These are phyloP conservation scores for Selene dorsalis DNA, from an alignment of 2,797 vertebrate species.

Conservation along the genomic window DNA sequence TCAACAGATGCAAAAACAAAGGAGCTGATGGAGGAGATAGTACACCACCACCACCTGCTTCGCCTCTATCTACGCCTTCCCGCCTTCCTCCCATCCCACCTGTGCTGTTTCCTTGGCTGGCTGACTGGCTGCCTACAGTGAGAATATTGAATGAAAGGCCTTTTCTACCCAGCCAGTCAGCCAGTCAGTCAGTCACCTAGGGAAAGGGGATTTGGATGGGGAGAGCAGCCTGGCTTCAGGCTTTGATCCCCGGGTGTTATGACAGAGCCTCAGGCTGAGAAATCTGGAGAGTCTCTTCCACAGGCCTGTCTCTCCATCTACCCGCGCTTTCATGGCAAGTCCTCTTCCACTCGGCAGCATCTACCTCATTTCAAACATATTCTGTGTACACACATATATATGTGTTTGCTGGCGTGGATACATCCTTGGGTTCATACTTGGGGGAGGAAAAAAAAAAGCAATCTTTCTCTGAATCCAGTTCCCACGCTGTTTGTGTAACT, in stretches of 20 bases:
- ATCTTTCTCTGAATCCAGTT: slow-evolving; percentile 52
- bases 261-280: slow-evolving; percentile 84
- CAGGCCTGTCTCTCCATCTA: slow-evolving; percentile 62
- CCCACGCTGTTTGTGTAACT: slow-evolving; percentile 45
- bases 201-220: slow-evolving; percentile 71
- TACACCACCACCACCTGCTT: slow-evolving; percentile 55
- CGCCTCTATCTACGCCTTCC: slow-evolving; percentile 33
- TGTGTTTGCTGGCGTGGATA: slow-evolving; percentile 29
- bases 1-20: slow-evolving; percentile 76
- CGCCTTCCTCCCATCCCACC: slow-evolving; percentile 59
- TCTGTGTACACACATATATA: slow-evolving; percentile 27
- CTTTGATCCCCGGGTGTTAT: slow-evolving; percentile 86
- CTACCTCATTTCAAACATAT: slow-evolving; percentile 61
- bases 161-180: slow-evolving; percentile 69
- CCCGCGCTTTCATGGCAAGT: slow-evolving; percentile 57
- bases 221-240: slow-evolving; percentile 74
- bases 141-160: slow-evolving; percentile 86
- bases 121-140: slow-evolving; percentile 79
- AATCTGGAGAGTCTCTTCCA: slow-evolving; percentile 75
- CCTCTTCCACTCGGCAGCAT: slow-evolving; percentile 56
- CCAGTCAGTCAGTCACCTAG: slow-evolving; percentile 69
- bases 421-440: slow-evolving; percentile 26
- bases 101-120: slow-evolving; percentile 70
- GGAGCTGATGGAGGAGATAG: slow-evolving; percentile 65
- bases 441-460: slow-evolving; percentile 14